These are phyloP conservation scores for Diaprepes abbreviatus DNA, from an alignment of 2,888 invertebrate genomes.

Conservation along the genomic window DNA sequence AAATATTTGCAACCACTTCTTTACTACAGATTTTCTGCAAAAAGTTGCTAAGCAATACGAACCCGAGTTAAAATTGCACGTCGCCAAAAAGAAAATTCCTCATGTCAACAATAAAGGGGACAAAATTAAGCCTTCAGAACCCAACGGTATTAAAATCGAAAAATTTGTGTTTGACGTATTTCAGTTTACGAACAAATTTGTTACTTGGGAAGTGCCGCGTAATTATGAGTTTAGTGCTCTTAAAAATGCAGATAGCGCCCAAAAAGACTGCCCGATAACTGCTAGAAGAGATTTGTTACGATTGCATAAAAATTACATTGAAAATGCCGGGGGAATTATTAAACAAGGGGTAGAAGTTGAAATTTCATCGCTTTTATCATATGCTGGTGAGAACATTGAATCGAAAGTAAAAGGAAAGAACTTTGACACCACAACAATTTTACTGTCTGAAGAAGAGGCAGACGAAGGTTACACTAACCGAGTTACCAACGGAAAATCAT, in stretches of 20 bases:
- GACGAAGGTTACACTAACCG: constrained; percentile 16
- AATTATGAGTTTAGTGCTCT: constrained; percentile 97
- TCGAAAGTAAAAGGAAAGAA: constrained; percentile 55
- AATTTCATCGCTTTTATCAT: constrained; percentile 92
- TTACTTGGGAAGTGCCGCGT: constrained; percentile 92
- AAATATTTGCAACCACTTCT: constrained; percentile 99
- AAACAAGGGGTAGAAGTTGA: constrained; percentile 80
- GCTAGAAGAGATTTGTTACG: constrained; percentile 82
- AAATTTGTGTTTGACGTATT: constrained; percentile 99
- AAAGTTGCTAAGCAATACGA: constrained; percentile 81
- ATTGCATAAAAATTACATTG: constrained; percentile 84
- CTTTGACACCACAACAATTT: constrained; percentile 54
- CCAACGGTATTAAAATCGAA: constrained; percentile 98
- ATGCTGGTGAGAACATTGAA: constrained; percentile 89
- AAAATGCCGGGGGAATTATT: constrained; percentile 85
- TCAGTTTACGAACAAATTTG: constrained; percentile 90
- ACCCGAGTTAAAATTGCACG: constrained; percentile 86
- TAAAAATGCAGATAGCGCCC: constrained; percentile 91
- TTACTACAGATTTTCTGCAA: constrained; percentile 87
- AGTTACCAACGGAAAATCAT: constrained; percentile 28
- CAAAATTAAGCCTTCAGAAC: constrained; percentile 80
- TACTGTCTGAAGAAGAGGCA: constrained; percentile 55
- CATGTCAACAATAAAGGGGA: constrained; percentile 81
- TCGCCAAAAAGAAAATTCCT: constrained; percentile 98
- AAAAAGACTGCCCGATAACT: constrained; percentile 93